Conservation (phyloP, 2,113 vertebrate genomes). For the Motacilla alba region DNA sequence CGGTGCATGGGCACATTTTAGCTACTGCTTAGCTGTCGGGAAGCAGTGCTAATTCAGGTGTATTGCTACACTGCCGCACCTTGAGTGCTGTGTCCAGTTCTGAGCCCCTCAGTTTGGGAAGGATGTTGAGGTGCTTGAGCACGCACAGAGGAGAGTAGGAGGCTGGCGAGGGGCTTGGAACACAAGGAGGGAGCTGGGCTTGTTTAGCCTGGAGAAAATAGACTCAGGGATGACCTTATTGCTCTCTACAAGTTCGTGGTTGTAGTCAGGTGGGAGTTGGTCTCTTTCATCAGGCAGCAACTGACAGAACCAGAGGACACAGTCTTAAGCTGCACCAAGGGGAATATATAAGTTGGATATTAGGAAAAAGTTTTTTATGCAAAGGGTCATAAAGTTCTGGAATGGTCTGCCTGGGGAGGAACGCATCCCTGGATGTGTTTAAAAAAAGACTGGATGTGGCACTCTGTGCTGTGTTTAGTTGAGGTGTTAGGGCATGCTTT, state of each 20-base stretch:
- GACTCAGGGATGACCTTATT: neutral
- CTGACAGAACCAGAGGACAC: neutral
- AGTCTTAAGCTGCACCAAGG: neutral
- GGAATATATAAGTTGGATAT: neutral
- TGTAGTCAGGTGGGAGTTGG: neutral
- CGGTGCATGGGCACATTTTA: rapidly evolving
- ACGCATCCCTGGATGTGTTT: neutral
- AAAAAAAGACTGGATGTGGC: neutral
- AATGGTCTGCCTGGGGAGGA: neutral
- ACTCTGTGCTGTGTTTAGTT: neutral
- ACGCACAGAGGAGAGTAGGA: neutral
- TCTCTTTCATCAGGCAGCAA: neutral
- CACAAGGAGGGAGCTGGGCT: neutral
- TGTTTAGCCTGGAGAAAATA: neutral
- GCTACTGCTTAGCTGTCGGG: neutral
- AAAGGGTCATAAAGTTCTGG: neutral
- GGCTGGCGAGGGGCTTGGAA: neutral
- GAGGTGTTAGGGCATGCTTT: neutral
- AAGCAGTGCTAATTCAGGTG: neutral
- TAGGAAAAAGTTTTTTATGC: neutral
- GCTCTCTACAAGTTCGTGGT: neutral
- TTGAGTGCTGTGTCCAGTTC: neutral
- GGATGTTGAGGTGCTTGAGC: neutral
- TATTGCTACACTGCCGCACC: neutral
- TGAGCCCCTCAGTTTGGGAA: neutral